Conservation (phyloP, 1,140 invertebrate genomes). For the Bombyx mandarina region DNA sequence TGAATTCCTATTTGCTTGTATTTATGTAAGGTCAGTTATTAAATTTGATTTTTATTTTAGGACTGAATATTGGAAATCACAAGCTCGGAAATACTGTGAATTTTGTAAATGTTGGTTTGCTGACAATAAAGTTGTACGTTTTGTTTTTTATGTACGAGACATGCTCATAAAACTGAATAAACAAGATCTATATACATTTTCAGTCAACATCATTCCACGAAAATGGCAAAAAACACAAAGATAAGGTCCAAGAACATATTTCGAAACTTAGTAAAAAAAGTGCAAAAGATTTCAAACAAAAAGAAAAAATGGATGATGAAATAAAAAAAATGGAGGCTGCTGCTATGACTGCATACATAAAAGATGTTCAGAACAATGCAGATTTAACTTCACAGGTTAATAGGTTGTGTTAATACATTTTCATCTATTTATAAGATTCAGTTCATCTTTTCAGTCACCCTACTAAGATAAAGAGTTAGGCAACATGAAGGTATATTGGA, state of each 20-base stretch:
- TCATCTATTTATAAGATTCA: too few relatives aligned
- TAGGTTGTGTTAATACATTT: background rate
- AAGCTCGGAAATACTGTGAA: constrained; percentile 95
- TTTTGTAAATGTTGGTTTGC: constrained; percentile 99
- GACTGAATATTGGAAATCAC: constrained; percentile 98
- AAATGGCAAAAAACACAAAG: constrained; percentile 92
- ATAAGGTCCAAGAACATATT: constrained; percentile 91
- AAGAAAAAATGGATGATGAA: constrained; percentile 83
- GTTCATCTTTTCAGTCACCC: too few relatives aligned
- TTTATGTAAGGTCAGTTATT: too few relatives aligned
- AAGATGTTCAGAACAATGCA: constrained; percentile 80
- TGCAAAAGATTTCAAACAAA: constrained; percentile 81
- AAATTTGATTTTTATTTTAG: constrained; percentile 53
- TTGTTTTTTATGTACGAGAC: background rate
- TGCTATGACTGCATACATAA: constrained; percentile 86
- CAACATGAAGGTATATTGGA: too few relatives aligned
- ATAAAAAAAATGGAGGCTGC: constrained; percentile 92
- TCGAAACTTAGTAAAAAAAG: constrained; percentile 89
- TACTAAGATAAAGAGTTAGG: too few relatives aligned
- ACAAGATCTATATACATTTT: constrained; percentile 12
- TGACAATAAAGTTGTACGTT: constrained; percentile 93
- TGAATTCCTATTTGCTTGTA: too few relatives aligned
- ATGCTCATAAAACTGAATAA: background rate
- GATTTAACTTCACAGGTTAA: constrained; percentile 79
- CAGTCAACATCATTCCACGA: constrained; percentile 96